These are phyloP conservation scores for Melanargia galathea DNA, from an alignment of 2,888 invertebrate species.

Conservation along the genomic window DNA sequence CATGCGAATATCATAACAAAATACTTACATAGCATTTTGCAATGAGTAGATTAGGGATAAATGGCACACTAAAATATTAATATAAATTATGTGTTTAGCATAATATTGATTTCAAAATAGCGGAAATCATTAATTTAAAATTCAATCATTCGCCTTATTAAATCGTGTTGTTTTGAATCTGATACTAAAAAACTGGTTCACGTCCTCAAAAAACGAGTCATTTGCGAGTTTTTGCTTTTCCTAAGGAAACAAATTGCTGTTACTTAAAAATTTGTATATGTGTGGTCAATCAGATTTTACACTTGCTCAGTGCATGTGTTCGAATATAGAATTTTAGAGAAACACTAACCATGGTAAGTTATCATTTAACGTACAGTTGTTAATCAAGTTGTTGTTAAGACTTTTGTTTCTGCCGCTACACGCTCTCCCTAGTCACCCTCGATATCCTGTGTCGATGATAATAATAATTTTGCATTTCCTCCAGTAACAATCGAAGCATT, in stretches of 20 bases:
- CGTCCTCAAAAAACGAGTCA: slow-evolving; percentile 14
- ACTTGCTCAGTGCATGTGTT: no score
- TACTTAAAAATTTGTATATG: neutral
- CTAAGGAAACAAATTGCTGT: neutral
- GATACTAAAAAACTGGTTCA: slow-evolving; percentile 8
- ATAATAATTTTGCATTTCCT: slow-evolving; percentile 26
- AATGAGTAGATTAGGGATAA: slow-evolving; percentile 15
- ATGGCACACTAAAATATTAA: slow-evolving; percentile 12
- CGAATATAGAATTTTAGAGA: no score
- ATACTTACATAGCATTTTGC: neutral
- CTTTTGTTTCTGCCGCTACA: neutral
- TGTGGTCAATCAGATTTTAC: no score
- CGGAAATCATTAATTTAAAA: slow-evolving; percentile 16
- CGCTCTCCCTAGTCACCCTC: slow-evolving; percentile 16
- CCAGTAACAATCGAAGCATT: slow-evolving; percentile 20
- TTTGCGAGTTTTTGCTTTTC: neutral
- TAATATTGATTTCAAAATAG: slow-evolving; percentile 3
- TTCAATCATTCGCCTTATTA: slow-evolving; percentile 9
- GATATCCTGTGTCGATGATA: slow-evolving; percentile 28
- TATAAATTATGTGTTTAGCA: slow-evolving; percentile 1
- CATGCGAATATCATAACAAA: neutral
- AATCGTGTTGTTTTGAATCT: neutral
- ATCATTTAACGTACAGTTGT: neutral
- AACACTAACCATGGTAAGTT: no score
- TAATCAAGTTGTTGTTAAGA: neutral